Evolutionary conservation across 1,140 invertebrate genomes (phyloP).

Genomic region (Neotoxoptera formosana): DNA sequence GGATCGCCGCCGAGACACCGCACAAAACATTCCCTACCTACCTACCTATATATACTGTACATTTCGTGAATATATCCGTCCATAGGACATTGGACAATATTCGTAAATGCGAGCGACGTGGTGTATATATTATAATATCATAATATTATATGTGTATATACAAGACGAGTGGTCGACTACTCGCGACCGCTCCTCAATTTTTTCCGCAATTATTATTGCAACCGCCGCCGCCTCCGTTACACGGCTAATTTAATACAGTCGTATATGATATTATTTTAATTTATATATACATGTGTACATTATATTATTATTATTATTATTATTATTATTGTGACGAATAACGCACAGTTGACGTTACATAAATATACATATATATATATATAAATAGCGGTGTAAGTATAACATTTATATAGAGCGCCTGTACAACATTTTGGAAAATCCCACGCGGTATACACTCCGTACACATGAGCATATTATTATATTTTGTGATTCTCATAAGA

Average conservation of each 20-base stretch:
- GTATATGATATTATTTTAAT: conserved; percentile 2
- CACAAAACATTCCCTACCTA: neutral
- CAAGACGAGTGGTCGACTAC: neutral
- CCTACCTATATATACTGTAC: neutral
- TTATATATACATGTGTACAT: neutral
- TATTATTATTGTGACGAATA: neutral
- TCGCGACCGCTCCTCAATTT: conserved; percentile 9
- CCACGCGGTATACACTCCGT: neutral
- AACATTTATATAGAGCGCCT: neutral
- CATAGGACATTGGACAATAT: neutral
- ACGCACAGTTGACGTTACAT: neutral
- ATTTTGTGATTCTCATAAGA: neutral
- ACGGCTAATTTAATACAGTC: neutral
- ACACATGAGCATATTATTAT: neutral
- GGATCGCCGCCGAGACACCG: neutral
- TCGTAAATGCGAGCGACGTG: neutral
- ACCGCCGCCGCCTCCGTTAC: neutral
- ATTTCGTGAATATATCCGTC: neutral
- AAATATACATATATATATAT: neutral
- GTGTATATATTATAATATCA: conserved; percentile 8
- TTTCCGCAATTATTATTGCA: conserved; percentile 13
- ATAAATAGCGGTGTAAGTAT: neutral
- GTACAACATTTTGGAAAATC: neutral
- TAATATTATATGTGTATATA: neutral
- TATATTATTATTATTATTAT: neutral